Conservation (phyloP, 2,797 vertebrate genomes). For the Smutsia gigantea region DNA sequence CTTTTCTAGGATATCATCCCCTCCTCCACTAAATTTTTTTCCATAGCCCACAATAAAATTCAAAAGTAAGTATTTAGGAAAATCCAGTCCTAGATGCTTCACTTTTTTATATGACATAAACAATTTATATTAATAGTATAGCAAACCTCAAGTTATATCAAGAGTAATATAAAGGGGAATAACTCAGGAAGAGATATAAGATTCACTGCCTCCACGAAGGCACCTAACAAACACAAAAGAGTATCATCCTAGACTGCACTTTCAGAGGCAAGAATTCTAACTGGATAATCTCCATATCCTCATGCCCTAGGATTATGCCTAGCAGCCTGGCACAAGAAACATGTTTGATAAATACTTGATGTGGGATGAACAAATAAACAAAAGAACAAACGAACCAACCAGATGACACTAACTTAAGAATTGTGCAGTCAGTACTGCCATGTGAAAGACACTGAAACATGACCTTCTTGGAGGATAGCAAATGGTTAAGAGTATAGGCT, state of each 20-base stretch:
- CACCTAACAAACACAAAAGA: background rate
- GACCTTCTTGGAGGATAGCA: background rate
- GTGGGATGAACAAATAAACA: background rate
- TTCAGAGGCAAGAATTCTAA: background rate
- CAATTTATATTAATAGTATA: background rate
- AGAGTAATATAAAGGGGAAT: background rate
- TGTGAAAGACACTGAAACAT: slow-evolving; percentile 29
- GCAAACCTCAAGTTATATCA: background rate
- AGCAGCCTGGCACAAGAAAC: background rate
- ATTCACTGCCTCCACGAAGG: background rate
- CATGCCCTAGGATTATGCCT: background rate
- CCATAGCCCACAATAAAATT: background rate
- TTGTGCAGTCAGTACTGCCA: background rate
- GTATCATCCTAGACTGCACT: background rate
- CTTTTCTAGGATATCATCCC: slow-evolving; percentile 13
- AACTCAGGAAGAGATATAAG: background rate
- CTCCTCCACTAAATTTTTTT: background rate
- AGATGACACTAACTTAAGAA: background rate
- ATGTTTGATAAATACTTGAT: background rate
- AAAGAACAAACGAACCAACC: background rate
- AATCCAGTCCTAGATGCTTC: background rate
- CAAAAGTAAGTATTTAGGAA: background rate
- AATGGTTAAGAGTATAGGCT: background rate
- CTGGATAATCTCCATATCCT: slow-evolving; percentile 13
- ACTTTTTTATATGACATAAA: background rate